Evolutionary conservation across 2,888 invertebrate species (phyloP), one percentile per base, ranked within the genome.

Genomic region (Pasiphila rectangulata): DNA sequence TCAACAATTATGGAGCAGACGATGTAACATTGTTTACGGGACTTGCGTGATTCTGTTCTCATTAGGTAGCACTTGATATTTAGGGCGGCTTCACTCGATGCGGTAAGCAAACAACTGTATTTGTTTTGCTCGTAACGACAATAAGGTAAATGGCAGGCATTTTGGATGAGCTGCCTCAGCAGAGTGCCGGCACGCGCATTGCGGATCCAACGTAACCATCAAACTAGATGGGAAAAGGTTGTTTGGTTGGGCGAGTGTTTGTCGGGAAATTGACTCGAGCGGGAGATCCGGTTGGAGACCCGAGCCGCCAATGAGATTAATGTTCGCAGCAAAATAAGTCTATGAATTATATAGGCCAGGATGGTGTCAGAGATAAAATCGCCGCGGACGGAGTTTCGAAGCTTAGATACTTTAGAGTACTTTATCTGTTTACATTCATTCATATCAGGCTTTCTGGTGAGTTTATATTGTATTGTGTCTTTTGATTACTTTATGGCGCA

Each of bases 131-230:
- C 62, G 63, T 67, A 57, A 62, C 55, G 57, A 68, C 59, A 67
- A 67, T 69, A 59, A 67, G 61, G 69, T 64, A 72, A 69, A 74
- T 63, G 62, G 64, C 54, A 57, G 55, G 67, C 66, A 72, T 75
- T 77, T 75, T 78, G 64, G 64, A 72, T 75, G 67, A 75, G 71
- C 72, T 71, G 66, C 65, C 63, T 77, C 80, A 81, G 77, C 79
- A 67, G 48, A 51, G 46, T 35, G 43, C 43, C 50, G 48, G 48
- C 51, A 51, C 56, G 62, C 60, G 57, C 52, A 44, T 47, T 53
- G 56, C 57, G 63, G 58, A 69, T 64, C 65, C 61, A 59, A 63
- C 51, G 59, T 59, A 62, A 61, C 66, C 72, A 70, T 74, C 68
- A 72, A 69, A 72, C 69, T 73, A 64, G 52, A 57, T 54, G 47